Evolutionary conservation across 2,113 vertebrate species (phyloP).

Genomic region (Platichthys stellatus): DNA sequence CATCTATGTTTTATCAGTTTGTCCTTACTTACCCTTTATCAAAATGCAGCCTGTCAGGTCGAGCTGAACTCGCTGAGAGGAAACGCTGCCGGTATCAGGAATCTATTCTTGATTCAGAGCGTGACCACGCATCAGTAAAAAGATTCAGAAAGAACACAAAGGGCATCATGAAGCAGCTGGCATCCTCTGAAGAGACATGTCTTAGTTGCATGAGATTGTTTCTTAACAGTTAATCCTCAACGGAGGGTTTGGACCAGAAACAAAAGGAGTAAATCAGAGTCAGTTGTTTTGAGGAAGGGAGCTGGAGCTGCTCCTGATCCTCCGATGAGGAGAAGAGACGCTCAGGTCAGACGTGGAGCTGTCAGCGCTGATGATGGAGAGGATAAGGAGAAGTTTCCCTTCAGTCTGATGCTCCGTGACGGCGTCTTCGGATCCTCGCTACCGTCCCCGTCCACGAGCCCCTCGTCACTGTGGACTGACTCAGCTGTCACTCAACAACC

Average conservation of each 20-base stretch:
- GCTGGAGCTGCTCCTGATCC: constrained; percentile 2
- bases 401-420: constrained; percentile 17
- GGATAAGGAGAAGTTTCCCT: constrained; percentile 42
- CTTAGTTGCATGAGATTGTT: not conserved
- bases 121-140: constrained; percentile 5
- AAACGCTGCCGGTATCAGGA: constrained; percentile 29
- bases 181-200: constrained; percentile 8
- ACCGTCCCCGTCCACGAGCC: not conserved
- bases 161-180: constrained; percentile 24
- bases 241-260: not conserved
- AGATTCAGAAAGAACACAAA: not conserved
- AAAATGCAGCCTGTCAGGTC: constrained; percentile 35
- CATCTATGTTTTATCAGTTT: constrained; percentile 50
- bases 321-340: not conserved
- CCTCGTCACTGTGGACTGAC: constrained; percentile 25
- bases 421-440: not conserved
- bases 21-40: constrained; percentile 35
- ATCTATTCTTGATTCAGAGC: constrained; percentile 38
- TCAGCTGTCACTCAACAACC: constrained; percentile 49
- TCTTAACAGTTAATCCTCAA: not conserved
- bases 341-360: constrained; percentile 22
- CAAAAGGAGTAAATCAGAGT: not conserved
- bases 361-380: constrained; percentile 29
- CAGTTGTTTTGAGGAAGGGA: not conserved
- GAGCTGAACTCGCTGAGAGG: constrained; percentile 14